Evolutionary conservation across 1,140 invertebrate genomes (phyloP), one percentile per base, ranked within the genome.

Genomic region (Notospermus geniculatus): DNA sequence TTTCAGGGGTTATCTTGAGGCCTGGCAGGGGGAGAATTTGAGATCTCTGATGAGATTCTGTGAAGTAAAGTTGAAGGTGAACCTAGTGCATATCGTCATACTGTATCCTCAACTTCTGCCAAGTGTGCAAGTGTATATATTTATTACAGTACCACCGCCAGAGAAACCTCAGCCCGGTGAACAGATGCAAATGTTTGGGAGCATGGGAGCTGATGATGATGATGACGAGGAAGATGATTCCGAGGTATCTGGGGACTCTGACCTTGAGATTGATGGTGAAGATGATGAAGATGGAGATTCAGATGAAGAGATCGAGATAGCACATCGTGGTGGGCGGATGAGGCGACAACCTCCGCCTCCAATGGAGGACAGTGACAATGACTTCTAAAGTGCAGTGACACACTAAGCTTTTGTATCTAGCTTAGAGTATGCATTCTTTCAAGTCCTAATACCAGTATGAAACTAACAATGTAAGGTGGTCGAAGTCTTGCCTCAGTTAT

Each of bases 341-440:
- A 54, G 22, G 22, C 23, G 27, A 23, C 23, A 27, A n/a, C 54
- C 27, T 60, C 30, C 52, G 7, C 27, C 23, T 17, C 63, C 30
- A 43, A 62, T 68, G n/a, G 68, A 73, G 53, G 75, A 77, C 54
- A 77, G 73, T 66, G 72, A 74, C 55, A 72, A 74, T 68, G 76
- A 76, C 59, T 78, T 78, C 39, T 78, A 64, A 30, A 36, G n/a
- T 29, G n/a, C 46, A n/a, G 5, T 23, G 46, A 50, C n/a, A n/a
- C n/a, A n/a, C n/a, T n/a, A n/a, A n/a, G n/a, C n/a, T n/a, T n/a
- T n/a, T n/a, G n/a, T n/a, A n/a, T n/a, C n/a, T n/a, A n/a, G n/a
- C n/a, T n/a, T n/a, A n/a, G n/a, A n/a, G n/a, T n/a, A n/a, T n/a
- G n/a, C n/a, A n/a, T n/a, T n/a, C n/a, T n/a, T n/a, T n/a, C n/a